These are phyloP conservation scores for Sericinus montela DNA, from an alignment of 2,888 invertebrate species.

Conservation along the genomic window DNA sequence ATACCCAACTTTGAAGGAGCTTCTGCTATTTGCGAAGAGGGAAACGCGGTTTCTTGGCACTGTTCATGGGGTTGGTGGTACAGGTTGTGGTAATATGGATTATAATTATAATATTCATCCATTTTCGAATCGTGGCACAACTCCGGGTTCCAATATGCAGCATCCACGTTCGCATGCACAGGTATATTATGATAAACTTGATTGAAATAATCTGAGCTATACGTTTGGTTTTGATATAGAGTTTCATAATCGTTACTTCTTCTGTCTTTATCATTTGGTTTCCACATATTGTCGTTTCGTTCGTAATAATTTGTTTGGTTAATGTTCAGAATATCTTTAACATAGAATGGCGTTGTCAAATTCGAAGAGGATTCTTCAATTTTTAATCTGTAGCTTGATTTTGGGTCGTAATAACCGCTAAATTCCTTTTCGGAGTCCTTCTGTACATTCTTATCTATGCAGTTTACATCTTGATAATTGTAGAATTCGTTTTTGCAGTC, in stretches of 20 bases:
- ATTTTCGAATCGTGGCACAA: constrained; percentile 55
- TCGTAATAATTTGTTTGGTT: constrained; percentile 57
- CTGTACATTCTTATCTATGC: constrained; percentile 36
- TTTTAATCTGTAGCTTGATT: constrained; percentile 44
- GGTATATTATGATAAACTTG: constrained; percentile 54
- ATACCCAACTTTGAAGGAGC: constrained; percentile 33
- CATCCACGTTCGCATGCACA: constrained; percentile 49
- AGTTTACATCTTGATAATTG: constrained; percentile 38
- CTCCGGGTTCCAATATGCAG: constrained; percentile 57
- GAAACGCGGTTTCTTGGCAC: constrained; percentile 32
- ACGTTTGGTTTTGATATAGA: constrained; percentile 43
- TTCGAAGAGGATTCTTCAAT: constrained; percentile 44
- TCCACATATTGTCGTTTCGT: constrained; percentile 51
- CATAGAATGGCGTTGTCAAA: constrained; percentile 61
- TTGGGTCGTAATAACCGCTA: constrained; percentile 32
- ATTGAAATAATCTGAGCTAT: constrained; percentile 54
- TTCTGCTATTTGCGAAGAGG: constrained; percentile 33
- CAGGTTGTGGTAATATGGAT: constrained; percentile 57
- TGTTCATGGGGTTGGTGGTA: constrained; percentile 60
- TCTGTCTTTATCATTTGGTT: constrained; percentile 46
- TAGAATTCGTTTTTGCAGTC: constrained; percentile 54
- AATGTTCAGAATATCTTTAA: constrained; percentile 65
- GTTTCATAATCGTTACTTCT: constrained; percentile 49
- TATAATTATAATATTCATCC: constrained; percentile 62
- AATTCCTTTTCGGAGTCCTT: constrained; percentile 34